phyloP scores from a whole-genome alignment of 1,140 invertebrate genomes.

The Drosophila auraria region DNA sequence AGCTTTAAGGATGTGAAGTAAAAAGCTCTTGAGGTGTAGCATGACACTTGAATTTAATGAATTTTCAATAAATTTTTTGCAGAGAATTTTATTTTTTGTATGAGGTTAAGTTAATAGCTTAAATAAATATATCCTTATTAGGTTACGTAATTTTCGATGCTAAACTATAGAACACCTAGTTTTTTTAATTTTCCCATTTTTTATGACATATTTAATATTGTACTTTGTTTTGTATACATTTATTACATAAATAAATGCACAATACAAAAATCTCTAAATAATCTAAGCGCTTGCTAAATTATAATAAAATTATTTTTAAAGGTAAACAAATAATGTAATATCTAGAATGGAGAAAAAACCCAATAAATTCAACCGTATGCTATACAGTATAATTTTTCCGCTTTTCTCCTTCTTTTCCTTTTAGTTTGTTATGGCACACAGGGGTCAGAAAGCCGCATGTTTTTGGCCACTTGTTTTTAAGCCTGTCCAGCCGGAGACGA shows the following conservation, averaged over 20 bases:
- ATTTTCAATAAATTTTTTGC: background rate
- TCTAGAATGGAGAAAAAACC: background rate
- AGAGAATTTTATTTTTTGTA: too few relatives aligned
- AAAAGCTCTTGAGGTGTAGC: background rate
- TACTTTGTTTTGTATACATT: background rate
- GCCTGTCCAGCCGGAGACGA: slow-evolving; percentile 29
- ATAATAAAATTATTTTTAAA: background rate
- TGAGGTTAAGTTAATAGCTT: too few relatives aligned
- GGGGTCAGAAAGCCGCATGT: slow-evolving; percentile 52
- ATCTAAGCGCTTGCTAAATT: background rate
- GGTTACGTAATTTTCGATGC: too few relatives aligned
- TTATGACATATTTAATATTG: background rate
- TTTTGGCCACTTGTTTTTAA: slow-evolving; percentile 59
- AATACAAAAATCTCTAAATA: background rate
- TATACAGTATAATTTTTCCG: background rate
- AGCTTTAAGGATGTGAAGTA: slow-evolving; percentile 10
- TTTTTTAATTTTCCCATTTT: too few relatives aligned
- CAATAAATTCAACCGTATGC: slow-evolving; percentile 6
- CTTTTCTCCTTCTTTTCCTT: slow-evolving; percentile 5
- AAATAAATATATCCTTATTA: too few relatives aligned
- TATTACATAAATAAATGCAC: background rate
- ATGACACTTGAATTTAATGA: slow-evolving; percentile 2
- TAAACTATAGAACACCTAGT: too few relatives aligned
- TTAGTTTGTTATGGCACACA: slow-evolving; percentile 26
- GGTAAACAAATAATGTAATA: background rate